Percentiles rank a stretch among this genome's conserved stretches.
Conservation (phyloP, 37 sponge, comb jelly and placozoan species). For the Theonella swinhoei region DNA sequence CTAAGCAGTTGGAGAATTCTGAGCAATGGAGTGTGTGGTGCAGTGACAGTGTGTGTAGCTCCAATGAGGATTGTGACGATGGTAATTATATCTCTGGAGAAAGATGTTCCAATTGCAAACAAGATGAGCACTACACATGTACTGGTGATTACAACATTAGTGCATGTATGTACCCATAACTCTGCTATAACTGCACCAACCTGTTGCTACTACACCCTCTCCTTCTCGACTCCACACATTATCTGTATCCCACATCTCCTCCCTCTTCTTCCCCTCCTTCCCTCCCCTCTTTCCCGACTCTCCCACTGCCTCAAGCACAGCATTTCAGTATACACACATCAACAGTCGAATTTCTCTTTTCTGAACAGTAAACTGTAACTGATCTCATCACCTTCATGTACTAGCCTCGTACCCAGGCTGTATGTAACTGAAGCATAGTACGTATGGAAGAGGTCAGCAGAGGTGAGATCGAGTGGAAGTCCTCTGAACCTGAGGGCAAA, state of each 20-base stretch:
- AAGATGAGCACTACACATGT: conserved; percentile 9
- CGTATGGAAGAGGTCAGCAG: no score
- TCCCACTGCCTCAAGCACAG: not conserved
- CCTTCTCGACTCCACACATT: not conserved
- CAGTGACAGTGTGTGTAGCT: conserved; percentile 52
- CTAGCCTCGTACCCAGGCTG: no score
- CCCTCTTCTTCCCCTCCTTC: not conserved
- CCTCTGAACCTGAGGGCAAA: no score
- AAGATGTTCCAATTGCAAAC: conserved; percentile 34
- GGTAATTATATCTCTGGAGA: conserved; percentile 22
- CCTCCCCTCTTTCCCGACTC: not conserved
- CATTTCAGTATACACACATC: not conserved
- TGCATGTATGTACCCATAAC: conserved; percentile 9
- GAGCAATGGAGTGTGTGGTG: conserved; percentile 21
- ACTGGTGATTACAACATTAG: conserved; percentile 22
- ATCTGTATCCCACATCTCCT: no score
- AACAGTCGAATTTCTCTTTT: not conserved
- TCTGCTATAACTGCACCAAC: not conserved
- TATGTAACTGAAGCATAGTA: no score
- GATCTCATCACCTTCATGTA: no score
- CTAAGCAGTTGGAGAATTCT: conserved; percentile 17
- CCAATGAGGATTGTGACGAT: conserved; percentile 72
- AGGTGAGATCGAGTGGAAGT: no score
- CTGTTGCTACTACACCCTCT: not conserved
- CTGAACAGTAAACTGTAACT: no score